Conservation (phyloP, 2,113 vertebrate species). For the Pontoporia blainvillei region DNA sequence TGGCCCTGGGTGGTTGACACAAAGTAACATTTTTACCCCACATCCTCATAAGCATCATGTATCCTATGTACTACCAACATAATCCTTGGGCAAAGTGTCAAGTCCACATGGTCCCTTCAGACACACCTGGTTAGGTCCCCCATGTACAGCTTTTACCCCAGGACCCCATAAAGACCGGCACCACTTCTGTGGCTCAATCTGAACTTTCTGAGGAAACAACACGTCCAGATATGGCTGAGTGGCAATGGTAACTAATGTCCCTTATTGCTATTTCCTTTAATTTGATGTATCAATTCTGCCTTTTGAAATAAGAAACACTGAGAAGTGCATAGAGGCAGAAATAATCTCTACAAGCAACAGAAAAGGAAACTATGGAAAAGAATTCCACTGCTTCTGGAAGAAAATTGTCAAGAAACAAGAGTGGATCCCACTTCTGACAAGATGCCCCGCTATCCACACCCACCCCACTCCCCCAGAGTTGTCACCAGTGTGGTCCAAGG, state of each 20-base stretch:
- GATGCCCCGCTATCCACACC: accelerated
- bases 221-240: accelerated
- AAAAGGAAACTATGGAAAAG: no score
- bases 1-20: no score
- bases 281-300: accelerated
- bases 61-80: accelerated
- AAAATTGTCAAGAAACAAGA: not conserved
- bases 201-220: not conserved
- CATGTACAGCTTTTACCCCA: accelerated
- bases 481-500: not conserved
- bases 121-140: accelerated
- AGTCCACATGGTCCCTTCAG: accelerated
- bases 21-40: not conserved
- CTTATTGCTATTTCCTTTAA: not conserved
- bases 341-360: not conserved
- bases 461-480: accelerated
- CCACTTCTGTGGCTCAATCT: accelerated
- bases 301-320: no score
- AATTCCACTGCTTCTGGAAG: not conserved
- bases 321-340: not conserved
- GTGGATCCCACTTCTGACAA: not conserved
- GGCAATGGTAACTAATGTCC: accelerated
- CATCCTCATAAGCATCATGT: no score
- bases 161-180: accelerated
- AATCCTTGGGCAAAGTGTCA: not conserved